Percentiles rank a stretch among this genome's conserved stretches.
Conservation (phyloP, 2,888 invertebrate genomes). For the Pseudococcus jackbeardsleyi region DNA sequence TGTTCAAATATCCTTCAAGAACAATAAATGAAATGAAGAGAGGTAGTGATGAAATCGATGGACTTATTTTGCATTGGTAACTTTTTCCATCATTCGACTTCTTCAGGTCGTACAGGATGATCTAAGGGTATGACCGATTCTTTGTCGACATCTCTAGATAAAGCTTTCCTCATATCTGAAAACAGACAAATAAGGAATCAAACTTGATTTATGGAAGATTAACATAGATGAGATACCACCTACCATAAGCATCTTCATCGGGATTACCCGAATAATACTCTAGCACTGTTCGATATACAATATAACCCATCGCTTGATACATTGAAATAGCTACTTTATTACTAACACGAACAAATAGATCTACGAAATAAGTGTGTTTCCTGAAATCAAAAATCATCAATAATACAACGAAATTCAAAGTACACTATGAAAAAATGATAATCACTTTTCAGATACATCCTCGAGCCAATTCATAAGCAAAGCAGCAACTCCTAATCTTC, state of each 20-base stretch:
- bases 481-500: slow-evolving; percentile 92
- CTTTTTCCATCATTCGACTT: slow-evolving; percentile 77
- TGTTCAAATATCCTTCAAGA: background rate
- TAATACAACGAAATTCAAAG: slow-evolving; percentile 71
- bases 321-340: slow-evolving; percentile 98
- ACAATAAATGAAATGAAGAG: no score
- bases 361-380: slow-evolving; percentile 96
- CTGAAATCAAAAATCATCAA: slow-evolving; percentile 72
- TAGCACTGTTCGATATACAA: slow-evolving; percentile 94
- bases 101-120: slow-evolving; percentile 96
- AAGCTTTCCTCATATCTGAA: slow-evolving; percentile 98
- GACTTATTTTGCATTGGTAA: background rate
- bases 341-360: slow-evolving; percentile 97
- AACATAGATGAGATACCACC: slow-evolving; percentile 66
- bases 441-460: slow-evolving; percentile 88
- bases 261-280: slow-evolving; percentile 99
- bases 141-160: slow-evolving; percentile 91
- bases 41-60: background rate
- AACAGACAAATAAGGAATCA: slow-evolving; percentile 27
- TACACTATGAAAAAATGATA: background rate
- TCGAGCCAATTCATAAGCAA: slow-evolving; percentile 95
- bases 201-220: slow-evolving; percentile 4
- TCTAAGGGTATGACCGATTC: slow-evolving; percentile 93
- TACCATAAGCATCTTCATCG: slow-evolving; percentile 99
- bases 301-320: slow-evolving; percentile 96